These are phyloP conservation scores for Malurus elegans DNA, from an alignment of 2,113 vertebrate genomes.

Conservation along the genomic window DNA sequence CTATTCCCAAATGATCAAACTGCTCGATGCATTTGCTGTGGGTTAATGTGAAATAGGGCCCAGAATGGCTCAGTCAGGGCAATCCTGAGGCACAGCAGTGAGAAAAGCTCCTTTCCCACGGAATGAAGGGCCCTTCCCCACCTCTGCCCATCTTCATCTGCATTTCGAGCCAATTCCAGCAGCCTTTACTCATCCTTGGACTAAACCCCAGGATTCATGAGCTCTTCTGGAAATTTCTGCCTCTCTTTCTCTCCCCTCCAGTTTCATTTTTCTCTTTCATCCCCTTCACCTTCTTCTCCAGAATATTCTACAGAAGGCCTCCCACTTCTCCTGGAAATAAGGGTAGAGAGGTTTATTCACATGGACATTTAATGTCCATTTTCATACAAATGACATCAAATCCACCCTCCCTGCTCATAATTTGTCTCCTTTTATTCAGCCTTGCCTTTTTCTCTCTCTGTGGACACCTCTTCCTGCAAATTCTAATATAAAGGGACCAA, in stretches of 20 bases:
- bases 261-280: not conserved
- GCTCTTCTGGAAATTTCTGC: not conserved
- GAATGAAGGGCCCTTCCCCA: too few relatives aligned
- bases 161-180: too few relatives aligned
- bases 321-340: fast-evolving
- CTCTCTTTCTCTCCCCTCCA: not conserved
- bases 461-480: not conserved
- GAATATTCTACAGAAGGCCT: not conserved
- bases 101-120: too few relatives aligned
- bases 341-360: not conserved
- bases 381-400: not conserved
- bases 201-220: not conserved
- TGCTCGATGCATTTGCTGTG: too few relatives aligned
- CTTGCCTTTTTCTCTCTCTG: not conserved
- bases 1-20: too few relatives aligned
- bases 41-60: too few relatives aligned
- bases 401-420: not conserved
- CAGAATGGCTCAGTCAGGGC: too few relatives aligned
- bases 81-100: too few relatives aligned
- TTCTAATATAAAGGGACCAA: not conserved
- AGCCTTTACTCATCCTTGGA: too few relatives aligned
- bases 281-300: not conserved
- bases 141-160: too few relatives aligned
- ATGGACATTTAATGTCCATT: not conserved
- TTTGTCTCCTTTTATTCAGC: not conserved